Conservation (phyloP, 1,140 invertebrate genomes). For the Teleopsis dalmanni region DNA sequence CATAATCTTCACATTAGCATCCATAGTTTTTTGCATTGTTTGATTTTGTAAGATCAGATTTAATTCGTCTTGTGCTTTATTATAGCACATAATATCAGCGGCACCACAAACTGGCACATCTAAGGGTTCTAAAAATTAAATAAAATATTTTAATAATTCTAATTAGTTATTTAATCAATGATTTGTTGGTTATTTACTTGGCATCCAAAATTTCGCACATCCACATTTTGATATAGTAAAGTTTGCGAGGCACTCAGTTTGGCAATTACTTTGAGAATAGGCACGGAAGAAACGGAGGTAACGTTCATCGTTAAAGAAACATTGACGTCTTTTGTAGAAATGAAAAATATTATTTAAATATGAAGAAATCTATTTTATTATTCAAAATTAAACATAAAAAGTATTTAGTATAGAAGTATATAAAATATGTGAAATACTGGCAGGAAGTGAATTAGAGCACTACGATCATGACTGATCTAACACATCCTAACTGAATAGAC, state of each 20-base stretch:
- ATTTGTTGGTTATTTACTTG: constrained; percentile 53
- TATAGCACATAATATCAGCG: constrained; percentile 30
- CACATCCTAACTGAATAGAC: too few relatives aligned
- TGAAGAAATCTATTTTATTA: neutral
- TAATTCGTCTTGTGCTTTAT: constrained; percentile 35
- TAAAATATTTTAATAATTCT: too few relatives aligned
- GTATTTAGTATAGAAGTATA: too few relatives aligned
- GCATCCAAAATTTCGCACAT: constrained; percentile 62
- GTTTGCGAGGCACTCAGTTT: constrained; percentile 67
- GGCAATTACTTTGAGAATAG: constrained; percentile 69
- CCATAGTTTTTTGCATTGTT: constrained; percentile 21
- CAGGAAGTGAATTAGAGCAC: too few relatives aligned
- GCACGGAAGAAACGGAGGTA: constrained; percentile 55
- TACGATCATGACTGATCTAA: too few relatives aligned
- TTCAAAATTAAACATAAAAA: too few relatives aligned
- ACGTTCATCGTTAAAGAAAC: constrained; percentile 56
- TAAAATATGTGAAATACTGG: too few relatives aligned
- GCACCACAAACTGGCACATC: constrained; percentile 27
- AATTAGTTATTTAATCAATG: too few relatives aligned
- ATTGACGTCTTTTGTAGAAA: constrained; percentile 48
- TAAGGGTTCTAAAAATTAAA: constrained; percentile 21
- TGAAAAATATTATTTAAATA: neutral
- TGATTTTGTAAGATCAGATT: constrained; percentile 26
- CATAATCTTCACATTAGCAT: constrained; percentile 19
- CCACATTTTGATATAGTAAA: constrained; percentile 58